Percentiles rank a stretch among this genome's conserved stretches.
Evolutionary conservation across 1,140 invertebrate species (phyloP).

Genomic region (Maniola jurtina): DNA sequence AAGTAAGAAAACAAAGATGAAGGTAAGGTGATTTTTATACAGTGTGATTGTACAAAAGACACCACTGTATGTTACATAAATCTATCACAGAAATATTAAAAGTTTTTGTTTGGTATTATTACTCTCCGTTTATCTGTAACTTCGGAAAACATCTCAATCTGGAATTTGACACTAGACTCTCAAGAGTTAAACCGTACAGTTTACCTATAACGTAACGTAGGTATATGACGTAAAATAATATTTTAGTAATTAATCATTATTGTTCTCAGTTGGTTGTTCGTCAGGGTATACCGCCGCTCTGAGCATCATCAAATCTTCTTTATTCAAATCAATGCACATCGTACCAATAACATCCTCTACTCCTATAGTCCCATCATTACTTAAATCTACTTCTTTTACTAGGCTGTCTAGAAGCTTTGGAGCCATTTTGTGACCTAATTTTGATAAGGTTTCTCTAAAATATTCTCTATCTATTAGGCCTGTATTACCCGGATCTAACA

Average conservation of each 20-base stretch:
- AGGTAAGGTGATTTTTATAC: too few species aligned
- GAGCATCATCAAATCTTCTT: slow-evolving; percentile 62
- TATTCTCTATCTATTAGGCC: slow-evolving; percentile 58
- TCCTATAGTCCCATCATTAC: slow-evolving; percentile 65
- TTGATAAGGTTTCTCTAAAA: slow-evolving; percentile 54
- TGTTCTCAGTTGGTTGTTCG: slow-evolving; percentile 22
- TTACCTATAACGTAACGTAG: too few species aligned
- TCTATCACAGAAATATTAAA: too few species aligned
- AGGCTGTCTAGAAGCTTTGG: slow-evolving; percentile 55
- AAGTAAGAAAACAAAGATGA: too few species aligned
- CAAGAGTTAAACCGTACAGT: too few species aligned
- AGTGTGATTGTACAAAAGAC: too few species aligned
- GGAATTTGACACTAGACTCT: too few species aligned
- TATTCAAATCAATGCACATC: slow-evolving; percentile 68
- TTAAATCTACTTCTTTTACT: slow-evolving; percentile 70
- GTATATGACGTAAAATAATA: too few species aligned
- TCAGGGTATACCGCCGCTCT: slow-evolving; percentile 43
- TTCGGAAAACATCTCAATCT: too few species aligned
- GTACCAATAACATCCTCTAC: slow-evolving; percentile 69
- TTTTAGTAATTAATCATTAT: not conserved
- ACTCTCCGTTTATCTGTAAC: too few species aligned
- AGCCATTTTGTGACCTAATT: slow-evolving; percentile 60
- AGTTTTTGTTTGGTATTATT: too few species aligned
- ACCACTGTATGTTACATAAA: too few species aligned
- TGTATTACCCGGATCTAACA: slow-evolving; percentile 55